Evolutionary conservation across 1,140 invertebrate species (phyloP), one percentile per base, ranked within the genome.

Genomic region (Temnothorax longispinosus): DNA sequence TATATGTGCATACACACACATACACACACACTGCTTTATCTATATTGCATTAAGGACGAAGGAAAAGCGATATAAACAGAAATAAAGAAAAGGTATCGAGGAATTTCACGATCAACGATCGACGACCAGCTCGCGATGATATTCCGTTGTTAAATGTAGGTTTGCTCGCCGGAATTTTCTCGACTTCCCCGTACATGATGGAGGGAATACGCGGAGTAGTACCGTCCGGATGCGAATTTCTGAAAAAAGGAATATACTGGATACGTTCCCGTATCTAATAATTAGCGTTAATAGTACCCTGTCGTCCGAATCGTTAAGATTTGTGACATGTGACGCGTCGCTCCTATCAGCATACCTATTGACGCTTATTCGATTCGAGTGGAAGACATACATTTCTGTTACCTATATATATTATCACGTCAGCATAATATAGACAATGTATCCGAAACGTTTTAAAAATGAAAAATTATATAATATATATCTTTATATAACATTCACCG

Each of bases 151-250:
- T 97, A 97, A 96, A 97, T 97, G 96, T 97, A 97, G 93, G 97
- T 97, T 95, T 97, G 97, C 95, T 97, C 97, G 95, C 97, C 97
- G 94, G 97, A 97, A 94, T 97, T 97, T 95, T 97, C 97, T 88
- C 97, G 96, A 93, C 97, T 95, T 93, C 96, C 95, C 93, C 96
- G 96, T 91, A 97, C 96, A 91, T 96, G 96, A 94, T 96, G 96
- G 87, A 97, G 95, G 80, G 96, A 96, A 92, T 96, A 96, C 90
- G 97, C 96, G 88, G 97, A 97, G 95, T 97, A 97, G 96, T 97
- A 97, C 88, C 97, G 96, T 88, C 96, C 96, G 81, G 97, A 97
- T 87, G 97, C 96, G 94, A 97, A 97, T 95, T 96, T 96, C 97
- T 97, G 97, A 88, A 96, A 95, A 96, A 88, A 90, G 75, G 38